These are phyloP conservation scores for Microcebus lehilahytsara DNA, from an alignment of 2,113 vertebrate genomes.

Conservation along the genomic window DNA sequence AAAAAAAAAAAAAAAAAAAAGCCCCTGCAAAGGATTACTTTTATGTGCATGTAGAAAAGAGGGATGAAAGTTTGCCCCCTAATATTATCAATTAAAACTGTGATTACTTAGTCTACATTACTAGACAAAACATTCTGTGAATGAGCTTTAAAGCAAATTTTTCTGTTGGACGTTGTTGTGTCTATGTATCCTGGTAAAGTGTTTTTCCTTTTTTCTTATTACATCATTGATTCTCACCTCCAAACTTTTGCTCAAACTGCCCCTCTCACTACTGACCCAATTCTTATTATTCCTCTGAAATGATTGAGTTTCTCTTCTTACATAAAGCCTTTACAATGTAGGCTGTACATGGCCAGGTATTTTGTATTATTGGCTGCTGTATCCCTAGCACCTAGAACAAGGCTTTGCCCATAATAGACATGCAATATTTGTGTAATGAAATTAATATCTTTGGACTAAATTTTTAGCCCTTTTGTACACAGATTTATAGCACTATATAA, in stretches of 20 bases:
- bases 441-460: not conserved
- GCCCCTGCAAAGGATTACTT: not conserved
- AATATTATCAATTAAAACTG: not conserved
- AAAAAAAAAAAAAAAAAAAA: not conserved
- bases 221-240: not conserved
- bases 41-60: not conserved
- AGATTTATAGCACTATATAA: not conserved
- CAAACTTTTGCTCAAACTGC: not conserved
- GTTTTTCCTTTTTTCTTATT: not conserved
- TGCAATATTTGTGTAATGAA: not conserved
- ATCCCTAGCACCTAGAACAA: not conserved
- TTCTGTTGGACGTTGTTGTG: not conserved
- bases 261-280: not conserved
- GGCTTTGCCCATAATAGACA: not conserved
- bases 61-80: not conserved
- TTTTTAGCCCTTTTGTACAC: not conserved
- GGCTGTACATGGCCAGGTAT: no score
- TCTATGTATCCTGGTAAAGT: not conserved
- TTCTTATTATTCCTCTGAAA: not conserved
- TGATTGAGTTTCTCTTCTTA: not conserved
- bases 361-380: not conserved
- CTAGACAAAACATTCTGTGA: not conserved
- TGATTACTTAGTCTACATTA: not conserved
- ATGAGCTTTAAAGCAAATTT: not conserved
- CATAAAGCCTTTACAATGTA: not conserved